Base-by-base conservation (phyloP, 2,888 invertebrate species). In the Caenorhabditis zanzibari region DNA sequence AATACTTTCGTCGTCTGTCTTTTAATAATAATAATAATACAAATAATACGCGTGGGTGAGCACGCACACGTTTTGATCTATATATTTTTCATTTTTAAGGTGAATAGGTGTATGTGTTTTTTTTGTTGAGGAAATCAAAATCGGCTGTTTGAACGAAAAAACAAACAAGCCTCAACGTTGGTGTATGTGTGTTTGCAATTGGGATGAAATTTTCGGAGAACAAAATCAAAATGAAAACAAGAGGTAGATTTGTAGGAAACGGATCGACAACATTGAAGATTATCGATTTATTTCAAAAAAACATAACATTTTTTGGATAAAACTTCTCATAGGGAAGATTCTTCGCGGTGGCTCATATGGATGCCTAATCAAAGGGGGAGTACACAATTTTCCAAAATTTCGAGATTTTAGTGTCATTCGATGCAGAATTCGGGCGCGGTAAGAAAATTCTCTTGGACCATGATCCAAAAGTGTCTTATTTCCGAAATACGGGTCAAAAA, bases 31-130 rank as follows among this genome's bases (percentile, higher is more conserved):
- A 32, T 38, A 38, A 38, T 44, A 38, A 41, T 41, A 59, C 61
- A 63, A 63, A 63, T 63, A 63, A 12, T 44, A 63, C 61, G 61
- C 64, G 49, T 64, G 64, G 49, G 64, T 64, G 64, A 68, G 49
- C 68, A 35, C 19, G 14, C 41, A n/a, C 24, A 28, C 22, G 12
- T 28, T 47, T 66, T 19, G 9, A 28, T 16, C 49, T 66, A 16
- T 66, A 38, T 63, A 47, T 26, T 3, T 44, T n/a, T 22, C 9
- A 41, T 24, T 59, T 41, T 22, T 41, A 2, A 14, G 26, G 24
- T 16, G 24, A 26, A 32, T 28, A 24, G 28, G 22, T 54, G 26
- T 16, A n/a, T 28, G 56, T 38, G 38, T 38, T 38, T 38, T 38
- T 38, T 38, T 38, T 6, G 2, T 6, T 10, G 12, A 38, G 32